These are phyloP conservation scores for Copsychus sechellarum DNA, from an alignment of 2,113 vertebrate genomes.

Conservation along the genomic window DNA sequence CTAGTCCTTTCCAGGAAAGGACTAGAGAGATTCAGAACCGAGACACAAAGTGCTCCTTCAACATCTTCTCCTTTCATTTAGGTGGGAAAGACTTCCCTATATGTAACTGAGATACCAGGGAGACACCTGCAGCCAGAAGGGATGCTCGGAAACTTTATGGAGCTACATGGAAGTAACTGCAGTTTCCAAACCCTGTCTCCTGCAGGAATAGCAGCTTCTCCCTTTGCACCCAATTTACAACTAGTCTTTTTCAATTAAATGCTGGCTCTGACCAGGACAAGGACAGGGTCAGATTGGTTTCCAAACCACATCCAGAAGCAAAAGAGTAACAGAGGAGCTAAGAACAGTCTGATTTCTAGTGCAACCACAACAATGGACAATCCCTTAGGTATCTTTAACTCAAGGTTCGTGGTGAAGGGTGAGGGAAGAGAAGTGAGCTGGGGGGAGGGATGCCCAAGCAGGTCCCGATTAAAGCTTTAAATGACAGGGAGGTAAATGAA, in stretches of 20 bases:
- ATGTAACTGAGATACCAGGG: slow-evolving; percentile 3
- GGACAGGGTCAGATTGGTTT: slow-evolving; percentile 11
- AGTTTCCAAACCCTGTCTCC: slow-evolving; percentile 11
- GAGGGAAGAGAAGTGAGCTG: slow-evolving; percentile 16
- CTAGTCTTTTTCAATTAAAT: not conserved
- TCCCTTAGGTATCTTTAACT: slow-evolving; percentile 29
- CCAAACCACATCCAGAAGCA: slow-evolving; percentile 40
- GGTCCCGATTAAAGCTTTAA: slow-evolving; percentile 65
- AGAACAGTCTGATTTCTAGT: slow-evolving; percentile 50
- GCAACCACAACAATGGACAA: slow-evolving; percentile 40
- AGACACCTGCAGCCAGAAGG: slow-evolving; percentile 40
- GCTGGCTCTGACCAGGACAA: slow-evolving; percentile 5
- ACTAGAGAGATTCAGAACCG: not conserved
- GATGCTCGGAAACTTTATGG: not conserved
- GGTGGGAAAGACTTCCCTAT: not conserved
- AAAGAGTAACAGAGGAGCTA: slow-evolving; percentile 40
- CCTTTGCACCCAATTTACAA: slow-evolving; percentile 13
- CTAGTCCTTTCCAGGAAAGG: not conserved
- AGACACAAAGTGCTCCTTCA: slow-evolving; percentile 7
- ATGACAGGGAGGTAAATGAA: slow-evolving; percentile 59
- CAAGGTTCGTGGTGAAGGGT: not conserved
- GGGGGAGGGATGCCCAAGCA: slow-evolving; percentile 25
- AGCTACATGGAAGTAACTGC: not conserved
- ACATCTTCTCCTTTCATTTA: not conserved
- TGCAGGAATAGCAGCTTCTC: slow-evolving; percentile 62